Percentiles rank a stretch among this genome's conserved stretches.
Evolutionary conservation across 1,140 invertebrate species (phyloP).

Genomic region (Anastrepha ludens): DNA sequence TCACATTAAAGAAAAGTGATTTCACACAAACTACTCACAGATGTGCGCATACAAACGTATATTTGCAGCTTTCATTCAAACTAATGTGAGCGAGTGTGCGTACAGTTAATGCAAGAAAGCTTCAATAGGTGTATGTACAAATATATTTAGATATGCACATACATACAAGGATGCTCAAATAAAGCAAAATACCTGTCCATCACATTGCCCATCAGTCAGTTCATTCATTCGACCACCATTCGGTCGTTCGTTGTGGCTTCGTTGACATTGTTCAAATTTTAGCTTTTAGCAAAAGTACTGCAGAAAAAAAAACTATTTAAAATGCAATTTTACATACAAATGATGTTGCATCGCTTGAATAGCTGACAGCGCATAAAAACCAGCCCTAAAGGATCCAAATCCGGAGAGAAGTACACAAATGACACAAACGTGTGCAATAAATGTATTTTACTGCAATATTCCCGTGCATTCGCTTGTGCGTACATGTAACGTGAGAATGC

Average conservation of each 20-base stretch:
- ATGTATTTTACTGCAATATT: conserved; percentile 13
- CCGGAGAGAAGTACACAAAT: background rate
- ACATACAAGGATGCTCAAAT: conserved; percentile 32
- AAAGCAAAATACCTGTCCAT: conserved; percentile 49
- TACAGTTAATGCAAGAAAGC: background rate
- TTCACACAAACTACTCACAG: background rate
- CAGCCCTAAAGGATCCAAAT: background rate
- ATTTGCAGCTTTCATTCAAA: background rate
- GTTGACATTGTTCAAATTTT: background rate
- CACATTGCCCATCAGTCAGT: conserved; percentile 33
- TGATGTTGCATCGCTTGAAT: background rate
- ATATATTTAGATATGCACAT: background rate
- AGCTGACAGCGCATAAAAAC: conserved; percentile 8
- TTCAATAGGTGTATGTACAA: background rate
- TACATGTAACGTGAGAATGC: background rate
- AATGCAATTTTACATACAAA: conserved; percentile 46
- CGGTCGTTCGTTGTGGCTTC: background rate
- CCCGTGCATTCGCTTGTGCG: background rate
- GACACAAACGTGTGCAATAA: conserved; percentile 18
- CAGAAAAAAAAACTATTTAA: background rate
- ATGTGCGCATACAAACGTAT: background rate
- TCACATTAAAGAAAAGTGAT: conserved; percentile 43
- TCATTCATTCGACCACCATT: background rate
- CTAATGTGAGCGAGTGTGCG: background rate
- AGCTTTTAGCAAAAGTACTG: conserved; percentile 21